phyloP scores from a whole-genome alignment of 2,797 vertebrate species.

The Orientallactaga sibirica region DNA sequence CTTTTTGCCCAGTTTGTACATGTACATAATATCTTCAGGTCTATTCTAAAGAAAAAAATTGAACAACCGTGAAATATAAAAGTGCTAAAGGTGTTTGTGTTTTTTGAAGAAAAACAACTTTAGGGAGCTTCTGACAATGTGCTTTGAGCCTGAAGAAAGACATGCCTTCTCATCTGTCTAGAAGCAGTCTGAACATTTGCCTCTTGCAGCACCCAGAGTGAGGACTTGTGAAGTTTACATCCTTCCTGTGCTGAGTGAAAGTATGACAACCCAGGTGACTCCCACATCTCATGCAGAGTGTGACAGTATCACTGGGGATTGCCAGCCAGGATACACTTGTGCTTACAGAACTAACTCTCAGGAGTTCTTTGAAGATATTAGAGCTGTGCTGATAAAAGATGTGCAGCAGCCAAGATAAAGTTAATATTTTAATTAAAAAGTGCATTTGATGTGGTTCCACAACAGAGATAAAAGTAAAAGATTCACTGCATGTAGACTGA shows the following conservation, averaged over 20 bases:
- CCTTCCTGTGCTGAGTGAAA: slow-evolving; percentile 27
- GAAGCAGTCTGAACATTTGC: neutral
- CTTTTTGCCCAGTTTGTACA: slow-evolving; percentile 6
- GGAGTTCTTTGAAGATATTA: slow-evolving; percentile 67
- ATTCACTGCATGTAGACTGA: neutral
- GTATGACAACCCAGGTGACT: neutral
- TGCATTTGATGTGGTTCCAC: slow-evolving; percentile 54
- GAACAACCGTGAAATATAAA: neutral
- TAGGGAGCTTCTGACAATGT: neutral
- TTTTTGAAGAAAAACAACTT: slow-evolving; percentile 22
- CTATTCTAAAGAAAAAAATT: slow-evolving; percentile 28
- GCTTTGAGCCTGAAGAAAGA: neutral
- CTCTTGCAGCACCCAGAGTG: neutral
- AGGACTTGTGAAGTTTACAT: slow-evolving; percentile 16
- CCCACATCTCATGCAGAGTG: neutral
- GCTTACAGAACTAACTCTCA: slow-evolving; percentile 42
- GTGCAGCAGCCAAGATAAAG: neutral
- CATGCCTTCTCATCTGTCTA: neutral
- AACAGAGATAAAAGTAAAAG: slow-evolving; percentile 55
- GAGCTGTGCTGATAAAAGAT: slow-evolving; percentile 31
- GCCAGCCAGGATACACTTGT: neutral
- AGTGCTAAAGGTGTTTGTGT: neutral
- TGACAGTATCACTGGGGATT: neutral
- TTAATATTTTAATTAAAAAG: slow-evolving; percentile 37
- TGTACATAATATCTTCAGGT: neutral